Evolutionary conservation across 1,140 invertebrate species (phyloP).

Genomic region (Danaus melanippus): DNA sequence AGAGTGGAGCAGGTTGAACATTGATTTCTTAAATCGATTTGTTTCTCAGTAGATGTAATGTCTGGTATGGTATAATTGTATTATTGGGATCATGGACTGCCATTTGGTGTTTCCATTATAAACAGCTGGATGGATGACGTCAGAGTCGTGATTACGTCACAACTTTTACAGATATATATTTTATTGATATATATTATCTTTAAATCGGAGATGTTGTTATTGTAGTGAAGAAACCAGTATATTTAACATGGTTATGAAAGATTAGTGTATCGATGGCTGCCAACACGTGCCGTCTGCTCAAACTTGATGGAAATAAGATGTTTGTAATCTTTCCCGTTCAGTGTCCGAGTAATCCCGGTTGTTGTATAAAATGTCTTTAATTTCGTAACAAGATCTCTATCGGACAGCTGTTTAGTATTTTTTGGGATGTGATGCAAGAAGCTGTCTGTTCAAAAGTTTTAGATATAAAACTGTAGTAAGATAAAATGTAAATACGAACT

Average conservation of each 20-base stretch:
- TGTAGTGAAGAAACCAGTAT: constrained; percentile 28
- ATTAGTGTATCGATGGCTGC: constrained; percentile 43
- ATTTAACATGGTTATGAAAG: constrained; percentile 51
- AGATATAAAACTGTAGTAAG: no score
- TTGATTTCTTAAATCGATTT: no score
- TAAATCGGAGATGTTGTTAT: constrained; percentile 28
- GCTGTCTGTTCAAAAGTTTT: no score
- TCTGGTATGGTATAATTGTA: no score
- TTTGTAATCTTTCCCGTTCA: constrained; percentile 20
- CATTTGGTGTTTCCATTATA: no score
- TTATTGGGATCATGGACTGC: no score
- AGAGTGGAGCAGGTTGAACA: no score
- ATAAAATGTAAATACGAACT: no score
- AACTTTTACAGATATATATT: constrained; percentile 14
- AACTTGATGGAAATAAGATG: constrained; percentile 34
- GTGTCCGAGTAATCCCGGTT: constrained; percentile 10
- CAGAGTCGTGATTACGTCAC: constrained; percentile 14
- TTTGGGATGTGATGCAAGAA: background rate
- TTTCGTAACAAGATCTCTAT: background rate
- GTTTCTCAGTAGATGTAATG: no score
- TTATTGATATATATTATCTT: constrained; percentile 23
- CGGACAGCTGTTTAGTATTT: constrained; percentile 6
- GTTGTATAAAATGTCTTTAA: constrained; percentile 10
- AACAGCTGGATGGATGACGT: no score
- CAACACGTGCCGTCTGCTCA: constrained; percentile 48